phyloP scores from a whole-genome alignment of 2,888 invertebrate genomes.

The Callimorpha dominula region DNA sequence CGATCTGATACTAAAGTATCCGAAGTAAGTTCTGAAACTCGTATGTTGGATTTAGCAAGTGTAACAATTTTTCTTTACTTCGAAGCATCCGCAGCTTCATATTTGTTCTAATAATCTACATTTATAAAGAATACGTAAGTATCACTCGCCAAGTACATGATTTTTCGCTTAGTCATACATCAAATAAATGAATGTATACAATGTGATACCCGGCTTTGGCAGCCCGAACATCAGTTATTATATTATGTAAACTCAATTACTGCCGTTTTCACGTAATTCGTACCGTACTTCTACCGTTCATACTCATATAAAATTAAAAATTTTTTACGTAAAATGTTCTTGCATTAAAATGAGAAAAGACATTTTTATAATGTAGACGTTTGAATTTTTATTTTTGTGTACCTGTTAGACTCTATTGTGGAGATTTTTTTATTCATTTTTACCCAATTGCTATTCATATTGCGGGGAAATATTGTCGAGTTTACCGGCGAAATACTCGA shows the following conservation, averaged over 20 bases:
- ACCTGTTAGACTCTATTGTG: slow-evolving; percentile 10
- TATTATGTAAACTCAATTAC: slow-evolving; percentile 47
- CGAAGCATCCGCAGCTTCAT: too few relatives aligned
- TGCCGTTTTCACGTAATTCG: slow-evolving; percentile 33
- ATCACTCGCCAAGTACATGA: not conserved
- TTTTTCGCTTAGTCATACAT: not conserved
- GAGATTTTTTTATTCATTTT: not conserved
- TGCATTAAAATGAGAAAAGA: slow-evolving; percentile 34
- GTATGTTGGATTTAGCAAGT: too few relatives aligned
- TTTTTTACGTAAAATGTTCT: slow-evolving; percentile 27
- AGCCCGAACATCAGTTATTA: slow-evolving; percentile 10
- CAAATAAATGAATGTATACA: not conserved
- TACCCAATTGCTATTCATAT: not conserved
- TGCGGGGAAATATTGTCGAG: not conserved
- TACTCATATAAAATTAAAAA: slow-evolving; percentile 35
- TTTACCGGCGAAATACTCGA: not conserved
- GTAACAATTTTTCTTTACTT: too few relatives aligned
- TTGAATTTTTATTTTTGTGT: slow-evolving; percentile 36
- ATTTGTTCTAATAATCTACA: not conserved
- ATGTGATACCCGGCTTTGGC: not conserved
- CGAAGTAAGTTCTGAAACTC: too few relatives aligned
- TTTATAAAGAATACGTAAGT: not conserved
- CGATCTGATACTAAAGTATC: too few relatives aligned
- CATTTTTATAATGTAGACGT: slow-evolving; percentile 28
- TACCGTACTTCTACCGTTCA: slow-evolving; percentile 19